Conservation (phyloP, 2,113 vertebrate genomes). For the Ivindomyrus marchei region DNA sequence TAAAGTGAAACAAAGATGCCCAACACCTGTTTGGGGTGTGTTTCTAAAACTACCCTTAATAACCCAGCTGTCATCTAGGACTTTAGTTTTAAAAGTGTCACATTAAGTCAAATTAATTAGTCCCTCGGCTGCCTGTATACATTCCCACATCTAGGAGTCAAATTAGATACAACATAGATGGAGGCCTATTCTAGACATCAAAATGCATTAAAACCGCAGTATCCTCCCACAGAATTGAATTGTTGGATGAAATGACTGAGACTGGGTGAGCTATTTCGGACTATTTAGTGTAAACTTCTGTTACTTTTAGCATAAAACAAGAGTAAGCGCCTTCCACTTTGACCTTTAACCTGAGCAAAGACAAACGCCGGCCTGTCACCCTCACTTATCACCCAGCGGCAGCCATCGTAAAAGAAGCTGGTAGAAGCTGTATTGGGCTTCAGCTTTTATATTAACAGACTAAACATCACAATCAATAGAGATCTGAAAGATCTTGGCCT, state of each 20-base stretch:
- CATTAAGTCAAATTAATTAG: not conserved
- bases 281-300: not conserved
- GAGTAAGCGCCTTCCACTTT: not conserved
- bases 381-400: not conserved
- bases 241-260: not conserved
- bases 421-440: not conserved
- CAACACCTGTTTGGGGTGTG: constrained; percentile 35
- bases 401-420: not conserved
- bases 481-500: not conserved
- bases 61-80: not conserved
- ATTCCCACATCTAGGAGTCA: not conserved
- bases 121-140: not conserved
- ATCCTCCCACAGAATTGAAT: not conserved
- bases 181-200: not conserved
- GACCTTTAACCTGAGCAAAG: not conserved
- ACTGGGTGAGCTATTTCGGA: not conserved
- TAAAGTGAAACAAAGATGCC: constrained; percentile 52
- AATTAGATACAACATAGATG: not conserved
- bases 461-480: not conserved
- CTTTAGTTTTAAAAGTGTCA: not conserved
- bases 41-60: not conserved
- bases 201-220: not conserved
- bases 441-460: not conserved
- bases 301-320: not conserved
- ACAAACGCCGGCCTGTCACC: not conserved